Evolutionary conservation across 2,113 vertebrate genomes (phyloP), one percentile per base, ranked within the genome.

Genomic region (Henicopernis longicauda): DNA sequence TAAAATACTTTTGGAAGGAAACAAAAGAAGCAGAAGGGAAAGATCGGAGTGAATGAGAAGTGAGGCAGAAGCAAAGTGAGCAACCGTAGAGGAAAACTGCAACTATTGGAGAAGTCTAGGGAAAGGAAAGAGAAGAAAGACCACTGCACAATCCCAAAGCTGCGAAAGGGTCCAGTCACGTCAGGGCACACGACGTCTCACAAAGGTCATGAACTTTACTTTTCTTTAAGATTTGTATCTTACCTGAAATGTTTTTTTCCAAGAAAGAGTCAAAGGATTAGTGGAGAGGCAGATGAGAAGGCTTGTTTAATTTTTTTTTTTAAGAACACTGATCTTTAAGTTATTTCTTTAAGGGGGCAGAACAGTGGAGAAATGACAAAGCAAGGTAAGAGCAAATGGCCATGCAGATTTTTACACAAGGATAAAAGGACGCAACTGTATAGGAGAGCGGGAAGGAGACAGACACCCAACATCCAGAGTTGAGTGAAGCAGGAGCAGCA

Each of bases 391-490:
- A 72, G 49, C 52, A 29, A 77, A 47, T 1, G 0, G 40, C 26
- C 40, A 36, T 0, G 0, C 13, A 17, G 44, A 17, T n/a, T 76
- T 57, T 54, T 2, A 78, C 59, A n/a, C 15, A 26, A 55, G n/a
- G 29, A 23, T 62, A 6, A 42, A 66, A 83, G 65, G 34, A 45
- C 27, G 36, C 16, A 42, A 3, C 10, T 13, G 26, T 6, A 73
- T 26, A 54, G 23, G 13, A 86, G 26, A 31, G 18, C 73, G 90
- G 74, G 42, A 52, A 72, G 34, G 19, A 83, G 47, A 50, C 9
- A 25, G 36, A 67, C 11, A 3, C 15, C 13, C 0, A 0, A 10
- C 17, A 86, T 1, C 10, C 44, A 47, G 22, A 32, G 26, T 0
- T 8, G 19, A 85, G 79, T 49, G 66, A 76, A 23, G 44, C 25